Evolutionary conservation across 2,113 vertebrate species (phyloP), one percentile per base, ranked within the genome.

Genomic region (Periophthalmus modestus): DNA sequence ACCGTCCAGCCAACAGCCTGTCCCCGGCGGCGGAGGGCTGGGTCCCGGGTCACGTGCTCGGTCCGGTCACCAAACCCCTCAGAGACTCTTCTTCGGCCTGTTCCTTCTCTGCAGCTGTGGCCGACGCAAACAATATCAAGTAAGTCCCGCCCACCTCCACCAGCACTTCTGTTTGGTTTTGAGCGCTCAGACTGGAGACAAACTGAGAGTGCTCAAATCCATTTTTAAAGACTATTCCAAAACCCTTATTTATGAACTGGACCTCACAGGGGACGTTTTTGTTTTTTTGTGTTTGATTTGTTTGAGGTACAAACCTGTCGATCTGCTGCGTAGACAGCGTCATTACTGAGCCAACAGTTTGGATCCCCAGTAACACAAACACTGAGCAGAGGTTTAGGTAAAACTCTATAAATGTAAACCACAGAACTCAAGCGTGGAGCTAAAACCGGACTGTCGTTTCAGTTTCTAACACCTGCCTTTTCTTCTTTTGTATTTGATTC

Each of bases 21-120:
- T 98, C 96, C 13, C 97, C 98, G 0, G 96, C 97, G 0, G 98
- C 98, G 0, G 97, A 99, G 93, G 98, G 98, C 94, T 99, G 97
- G 97, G 96, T 99, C 75, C 98, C 97, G 0, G 97, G 97, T 68
- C 94, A 86, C 80, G 88, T 98, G 90, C 89, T 99, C 90, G 94
- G 95, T 67, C 96, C 96, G 21, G 87, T 94, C 89, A 85, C 93
- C 84, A 97, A 96, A 93, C 80, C 93, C 15, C 85, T 94, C 18
- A 91, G 94, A 94, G 98, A 98, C 91, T 96, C 87, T 89, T 94
- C 84, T 21, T 92, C 91, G 9, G 69, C 88, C 14, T 85, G 84
- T 23, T 89, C 86, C 77, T 90, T 90, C 78, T 43, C 88, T 6
- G 66, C 84, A 5, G 88, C 85, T 1, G 85, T 90, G 77, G 89